phyloP scores from a whole-genome alignment of 1,140 invertebrate genomes.

The Cyclina sinensis region DNA sequence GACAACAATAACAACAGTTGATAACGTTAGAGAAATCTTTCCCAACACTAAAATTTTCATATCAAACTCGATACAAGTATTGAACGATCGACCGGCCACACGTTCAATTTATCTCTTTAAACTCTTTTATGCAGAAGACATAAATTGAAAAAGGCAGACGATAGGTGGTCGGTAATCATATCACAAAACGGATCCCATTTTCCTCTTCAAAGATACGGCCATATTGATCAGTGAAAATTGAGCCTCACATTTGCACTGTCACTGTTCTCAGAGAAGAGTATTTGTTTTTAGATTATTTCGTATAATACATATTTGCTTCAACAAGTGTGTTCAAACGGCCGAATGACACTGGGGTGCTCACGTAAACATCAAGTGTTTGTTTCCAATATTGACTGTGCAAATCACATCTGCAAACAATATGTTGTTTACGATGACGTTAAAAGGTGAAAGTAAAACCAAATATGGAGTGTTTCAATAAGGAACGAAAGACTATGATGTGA shows the following conservation, averaged over 20 bases:
- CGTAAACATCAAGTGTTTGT: slow-evolving; percentile 28
- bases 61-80: too few species aligned
- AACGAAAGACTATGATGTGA: too few species aligned
- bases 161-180: neutral
- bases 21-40: too few species aligned
- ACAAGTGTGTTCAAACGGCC: neutral
- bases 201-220: neutral
- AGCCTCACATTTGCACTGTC: neutral
- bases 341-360: neutral
- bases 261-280: neutral
- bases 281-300: slow-evolving; percentile 17
- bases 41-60: too few species aligned
- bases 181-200: neutral
- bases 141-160: too few species aligned
- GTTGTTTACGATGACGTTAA: neutral
- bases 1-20: too few species aligned
- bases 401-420: neutral
- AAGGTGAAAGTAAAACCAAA: too few species aligned
- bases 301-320: slow-evolving; percentile 13
- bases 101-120: too few species aligned
- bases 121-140: too few species aligned
- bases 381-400: slow-evolving; percentile 6
- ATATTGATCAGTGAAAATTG: neutral
- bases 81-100: too few species aligned
- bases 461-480: too few species aligned